Conservation (phyloP, 2,113 vertebrate genomes). For the Atherinomorus stipes region DNA sequence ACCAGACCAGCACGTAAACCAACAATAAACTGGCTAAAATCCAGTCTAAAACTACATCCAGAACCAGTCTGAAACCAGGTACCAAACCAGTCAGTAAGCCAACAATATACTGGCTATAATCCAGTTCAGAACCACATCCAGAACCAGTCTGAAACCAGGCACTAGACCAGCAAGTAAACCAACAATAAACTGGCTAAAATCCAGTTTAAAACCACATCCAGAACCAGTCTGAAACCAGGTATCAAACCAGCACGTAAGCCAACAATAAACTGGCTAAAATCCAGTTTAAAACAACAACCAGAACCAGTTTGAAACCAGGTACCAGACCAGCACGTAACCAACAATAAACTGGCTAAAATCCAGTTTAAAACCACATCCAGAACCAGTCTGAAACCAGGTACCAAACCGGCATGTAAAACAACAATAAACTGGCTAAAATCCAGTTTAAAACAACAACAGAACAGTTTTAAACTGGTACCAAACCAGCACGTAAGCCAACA, state of each 20-base stretch:
- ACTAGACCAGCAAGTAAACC: not conserved
- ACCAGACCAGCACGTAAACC: too few relatives aligned
- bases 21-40: too few relatives aligned
- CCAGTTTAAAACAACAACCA: too few relatives aligned
- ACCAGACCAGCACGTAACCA: too few relatives aligned
- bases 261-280: not conserved
- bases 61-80: too few relatives aligned
- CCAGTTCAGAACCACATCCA: not conserved
- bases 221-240: not conserved
- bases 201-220: not conserved
- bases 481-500: not conserved
- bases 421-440: not conserved
- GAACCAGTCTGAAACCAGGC: not conserved
- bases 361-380: not conserved
- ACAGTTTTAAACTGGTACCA: not conserved
- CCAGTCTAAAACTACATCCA: too few relatives aligned
- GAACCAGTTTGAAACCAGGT: too few relatives aligned
- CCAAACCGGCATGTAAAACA: not conserved
- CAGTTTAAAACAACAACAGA: not conserved
- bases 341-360: too few relatives aligned
- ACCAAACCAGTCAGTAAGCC: too few relatives aligned
- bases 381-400: not conserved
- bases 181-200: too few relatives aligned
- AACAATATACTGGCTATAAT: too few relatives aligned
- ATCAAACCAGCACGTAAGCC: not conserved